Conservation (phyloP, 2,888 invertebrate species). For the Pammene fasciana region DNA sequence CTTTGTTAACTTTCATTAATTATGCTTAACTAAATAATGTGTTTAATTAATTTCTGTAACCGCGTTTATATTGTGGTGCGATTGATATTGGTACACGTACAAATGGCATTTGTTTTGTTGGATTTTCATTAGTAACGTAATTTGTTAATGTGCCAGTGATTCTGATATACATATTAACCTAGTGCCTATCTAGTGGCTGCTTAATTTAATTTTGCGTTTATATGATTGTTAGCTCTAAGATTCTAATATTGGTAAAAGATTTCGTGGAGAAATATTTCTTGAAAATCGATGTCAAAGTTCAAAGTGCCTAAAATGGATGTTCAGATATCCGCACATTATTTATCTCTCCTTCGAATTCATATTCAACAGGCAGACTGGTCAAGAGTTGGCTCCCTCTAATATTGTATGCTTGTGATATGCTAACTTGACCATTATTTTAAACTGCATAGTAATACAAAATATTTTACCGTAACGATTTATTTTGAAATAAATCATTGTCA, state of each 20-base stretch:
- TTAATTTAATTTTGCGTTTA: background rate
- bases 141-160: constrained; percentile 19
- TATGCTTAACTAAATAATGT: constrained; percentile 40
- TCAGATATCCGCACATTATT: constrained; percentile 13
- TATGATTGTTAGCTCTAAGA: background rate
- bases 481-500: too few species aligned
- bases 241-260: background rate
- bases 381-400: background rate
- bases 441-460: background rate
- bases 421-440: background rate
- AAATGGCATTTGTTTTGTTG: constrained; percentile 28
- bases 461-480: too few species aligned
- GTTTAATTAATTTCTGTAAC: constrained; percentile 44
- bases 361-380: constrained; percentile 12
- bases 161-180: background rate
- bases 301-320: constrained; percentile 3
- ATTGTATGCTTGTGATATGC: background rate
- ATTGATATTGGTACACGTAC: constrained; percentile 24
- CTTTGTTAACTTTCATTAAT: constrained; percentile 31
- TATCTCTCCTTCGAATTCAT: constrained; percentile 8
- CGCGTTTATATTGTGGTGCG: constrained; percentile 26
- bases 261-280: background rate
- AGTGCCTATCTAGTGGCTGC: background rate
- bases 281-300: constrained; percentile 14
- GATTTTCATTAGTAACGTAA: constrained; percentile 20